Evolutionary conservation across 2,113 vertebrate species (phyloP).

Genomic region (Phasianus colchicus): DNA sequence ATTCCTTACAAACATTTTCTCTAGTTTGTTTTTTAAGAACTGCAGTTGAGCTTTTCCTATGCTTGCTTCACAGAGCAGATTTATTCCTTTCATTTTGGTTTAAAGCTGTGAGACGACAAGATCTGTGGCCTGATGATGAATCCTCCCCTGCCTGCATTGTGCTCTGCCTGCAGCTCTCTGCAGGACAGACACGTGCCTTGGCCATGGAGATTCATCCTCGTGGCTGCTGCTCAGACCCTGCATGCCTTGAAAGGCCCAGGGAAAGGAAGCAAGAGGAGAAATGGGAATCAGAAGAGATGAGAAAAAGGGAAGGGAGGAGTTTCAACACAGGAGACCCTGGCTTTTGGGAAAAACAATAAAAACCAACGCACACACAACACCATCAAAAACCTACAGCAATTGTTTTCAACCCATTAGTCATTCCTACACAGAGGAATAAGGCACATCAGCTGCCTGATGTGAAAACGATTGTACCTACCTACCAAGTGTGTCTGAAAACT

Average conservation of each 20-base stretch:
- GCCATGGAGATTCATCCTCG: background rate
- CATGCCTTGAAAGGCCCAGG: background rate
- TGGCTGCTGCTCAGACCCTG: background rate
- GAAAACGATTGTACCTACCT: background rate
- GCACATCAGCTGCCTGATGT: background rate
- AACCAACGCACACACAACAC: background rate
- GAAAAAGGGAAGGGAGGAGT: background rate
- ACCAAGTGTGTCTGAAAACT: background rate
- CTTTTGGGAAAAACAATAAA: too few relatives aligned
- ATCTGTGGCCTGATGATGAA: background rate
- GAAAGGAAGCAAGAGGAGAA: background rate
- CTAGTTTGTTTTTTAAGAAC: background rate
- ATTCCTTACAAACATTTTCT: background rate
- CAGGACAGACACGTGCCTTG: fast-evolving
- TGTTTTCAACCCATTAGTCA: background rate
- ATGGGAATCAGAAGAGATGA: background rate
- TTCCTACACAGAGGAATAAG: background rate
- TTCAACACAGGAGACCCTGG: background rate
- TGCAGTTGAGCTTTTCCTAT: background rate
- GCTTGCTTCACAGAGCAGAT: background rate
- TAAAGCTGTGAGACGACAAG: background rate
- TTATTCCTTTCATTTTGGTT: background rate
- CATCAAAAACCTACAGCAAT: background rate
- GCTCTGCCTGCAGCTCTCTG: background rate
- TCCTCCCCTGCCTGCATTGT: background rate